Conservation (phyloP, 2,888 invertebrate genomes). For the Tetanocera ferruginea region DNA sequence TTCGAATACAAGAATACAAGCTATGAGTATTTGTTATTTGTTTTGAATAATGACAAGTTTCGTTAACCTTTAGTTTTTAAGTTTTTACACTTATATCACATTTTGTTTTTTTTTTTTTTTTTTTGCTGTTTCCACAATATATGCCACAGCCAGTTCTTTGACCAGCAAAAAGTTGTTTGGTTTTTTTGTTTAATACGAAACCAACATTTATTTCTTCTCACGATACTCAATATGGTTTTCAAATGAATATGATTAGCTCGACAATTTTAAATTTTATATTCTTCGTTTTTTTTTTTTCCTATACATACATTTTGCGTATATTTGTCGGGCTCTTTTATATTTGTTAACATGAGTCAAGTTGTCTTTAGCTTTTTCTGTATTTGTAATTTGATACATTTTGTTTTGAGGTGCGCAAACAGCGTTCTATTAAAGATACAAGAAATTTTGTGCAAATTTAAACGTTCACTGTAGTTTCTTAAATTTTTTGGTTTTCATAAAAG, state of each 20-base stretch:
- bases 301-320: too few species aligned
- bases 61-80: conserved; percentile 11
- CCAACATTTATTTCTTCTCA: conserved; percentile 15
- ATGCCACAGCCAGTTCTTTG: conserved; percentile 12
- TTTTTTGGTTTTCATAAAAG: too few species aligned
- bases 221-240: conserved; percentile 1
- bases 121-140: conserved; percentile 10
- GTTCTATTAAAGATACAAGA: too few species aligned
- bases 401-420: neutral
- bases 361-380: neutral
- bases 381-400: neutral
- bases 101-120: neutral
- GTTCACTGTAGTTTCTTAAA: too few species aligned
- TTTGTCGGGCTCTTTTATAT: neutral
- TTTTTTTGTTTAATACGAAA: neutral
- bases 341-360: neutral
- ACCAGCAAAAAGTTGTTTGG: neutral
- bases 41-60: neutral
- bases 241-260: neutral
- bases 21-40: neutral
- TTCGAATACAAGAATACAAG: neutral
- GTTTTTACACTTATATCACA: conserved; percentile 7
- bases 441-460: too few species aligned
- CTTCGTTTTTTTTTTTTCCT: neutral
- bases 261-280: neutral